Evolutionary conservation across 2,797 vertebrate genomes (phyloP).

Genomic region (Lithobates sylvaticus): DNA sequence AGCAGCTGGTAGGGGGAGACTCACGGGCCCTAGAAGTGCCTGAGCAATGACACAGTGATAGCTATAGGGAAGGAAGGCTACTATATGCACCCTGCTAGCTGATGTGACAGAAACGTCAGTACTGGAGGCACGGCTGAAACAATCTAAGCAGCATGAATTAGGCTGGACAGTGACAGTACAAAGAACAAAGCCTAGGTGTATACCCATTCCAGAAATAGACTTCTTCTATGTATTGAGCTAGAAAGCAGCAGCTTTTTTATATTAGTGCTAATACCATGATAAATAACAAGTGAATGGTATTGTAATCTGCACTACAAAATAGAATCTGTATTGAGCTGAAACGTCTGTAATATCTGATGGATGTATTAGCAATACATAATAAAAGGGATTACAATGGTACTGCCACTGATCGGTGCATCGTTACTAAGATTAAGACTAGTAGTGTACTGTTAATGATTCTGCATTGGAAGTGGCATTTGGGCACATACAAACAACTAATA

Average conservation of each 20-base stretch:
- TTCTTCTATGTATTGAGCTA: background rate
- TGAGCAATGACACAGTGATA: background rate
- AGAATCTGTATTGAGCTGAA: background rate
- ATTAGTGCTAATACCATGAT: background rate
- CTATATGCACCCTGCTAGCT: background rate
- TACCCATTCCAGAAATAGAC: background rate
- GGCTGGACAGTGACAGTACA: background rate
- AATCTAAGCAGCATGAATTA: constrained; percentile 21
- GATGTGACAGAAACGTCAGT: background rate
- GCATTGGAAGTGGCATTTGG: background rate
- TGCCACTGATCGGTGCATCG: background rate
- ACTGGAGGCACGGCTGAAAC: background rate
- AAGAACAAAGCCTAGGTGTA: background rate
- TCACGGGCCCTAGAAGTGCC: background rate
- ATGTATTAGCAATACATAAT: background rate
- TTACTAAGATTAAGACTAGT: background rate
- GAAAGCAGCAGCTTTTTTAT: background rate
- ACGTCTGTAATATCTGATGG: background rate
- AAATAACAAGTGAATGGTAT: background rate
- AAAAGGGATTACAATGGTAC: background rate
- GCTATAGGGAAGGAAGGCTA: background rate
- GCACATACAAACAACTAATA: background rate
- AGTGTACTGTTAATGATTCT: constrained; percentile 5
- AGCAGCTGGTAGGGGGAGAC: background rate
- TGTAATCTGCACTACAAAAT: background rate